Evolutionary conservation across 2,888 invertebrate species (phyloP).

Genomic region (Parnassius orleans): DNA sequence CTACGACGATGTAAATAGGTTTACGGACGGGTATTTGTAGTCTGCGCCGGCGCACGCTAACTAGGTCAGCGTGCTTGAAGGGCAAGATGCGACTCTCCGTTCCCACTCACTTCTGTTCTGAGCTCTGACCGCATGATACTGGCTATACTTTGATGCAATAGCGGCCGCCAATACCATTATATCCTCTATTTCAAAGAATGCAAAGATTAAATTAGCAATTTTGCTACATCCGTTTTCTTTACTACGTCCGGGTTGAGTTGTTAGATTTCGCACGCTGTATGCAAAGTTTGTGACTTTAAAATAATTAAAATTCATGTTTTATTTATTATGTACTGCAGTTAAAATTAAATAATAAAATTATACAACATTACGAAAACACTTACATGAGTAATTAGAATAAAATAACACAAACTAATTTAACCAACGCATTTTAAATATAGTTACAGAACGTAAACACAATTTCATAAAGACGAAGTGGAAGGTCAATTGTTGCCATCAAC

Average conservation of each 20-base stretch:
- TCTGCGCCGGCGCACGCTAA: constrained; percentile 33
- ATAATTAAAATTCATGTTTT: too few species aligned
- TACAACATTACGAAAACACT: too few species aligned
- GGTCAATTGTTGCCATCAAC: background rate
- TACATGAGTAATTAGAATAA: too few species aligned
- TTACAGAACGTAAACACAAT: background rate
- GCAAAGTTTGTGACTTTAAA: too few species aligned
- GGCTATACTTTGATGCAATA: constrained; percentile 14
- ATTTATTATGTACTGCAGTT: too few species aligned
- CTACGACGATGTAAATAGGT: constrained; percentile 21
- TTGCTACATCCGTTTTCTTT: constrained; percentile 8
- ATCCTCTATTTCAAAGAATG: background rate
- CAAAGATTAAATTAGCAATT: background rate
- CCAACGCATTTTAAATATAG: background rate
- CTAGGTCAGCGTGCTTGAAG: constrained; percentile 44
- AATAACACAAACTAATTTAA: too few species aligned
- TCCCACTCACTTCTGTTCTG: constrained; percentile 30
- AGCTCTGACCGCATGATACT: constrained; percentile 7
- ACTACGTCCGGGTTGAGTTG: constrained; percentile 22
- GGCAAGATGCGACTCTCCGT: constrained; percentile 39
- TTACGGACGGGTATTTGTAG: constrained; percentile 1
- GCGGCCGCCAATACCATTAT: constrained; percentile 6
- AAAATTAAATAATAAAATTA: too few species aligned
- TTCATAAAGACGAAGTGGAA: background rate
- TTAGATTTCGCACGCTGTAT: constrained; percentile 12